Evolutionary conservation across 2,113 vertebrate species (phyloP).

Genomic region (Ctenodactylus gundi): DNA sequence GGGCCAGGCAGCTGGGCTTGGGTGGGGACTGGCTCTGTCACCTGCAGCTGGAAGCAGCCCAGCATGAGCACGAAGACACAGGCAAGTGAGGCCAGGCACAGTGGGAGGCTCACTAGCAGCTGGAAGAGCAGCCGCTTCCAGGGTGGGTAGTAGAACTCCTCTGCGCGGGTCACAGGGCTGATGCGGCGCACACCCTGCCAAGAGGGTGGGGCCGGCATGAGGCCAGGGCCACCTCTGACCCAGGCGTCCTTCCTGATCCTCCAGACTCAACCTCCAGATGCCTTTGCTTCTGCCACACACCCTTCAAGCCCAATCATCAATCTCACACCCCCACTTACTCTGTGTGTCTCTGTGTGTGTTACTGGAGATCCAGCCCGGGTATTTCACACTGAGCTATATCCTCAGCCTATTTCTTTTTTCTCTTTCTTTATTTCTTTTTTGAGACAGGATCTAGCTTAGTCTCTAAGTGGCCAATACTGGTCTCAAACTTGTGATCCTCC

Average conservation of each 20-base stretch:
- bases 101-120: conserved; percentile 94
- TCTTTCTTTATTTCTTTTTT: too few species aligned
- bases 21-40: conserved; percentile 74
- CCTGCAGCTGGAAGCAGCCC: conserved; percentile 98
- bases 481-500: too few species aligned
- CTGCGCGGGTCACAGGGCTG: conserved; percentile 93
- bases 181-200: conserved; percentile 91
- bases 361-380: too few species aligned
- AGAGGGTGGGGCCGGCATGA: rapidly evolving
- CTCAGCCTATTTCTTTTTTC: too few species aligned
- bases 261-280: too few species aligned
- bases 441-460: too few species aligned
- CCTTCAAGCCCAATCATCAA: background rate
- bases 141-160: conserved; percentile 96
- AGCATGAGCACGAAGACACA: conserved; percentile 97
- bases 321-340: too few species aligned
- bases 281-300: too few species aligned
- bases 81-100: conserved; percentile 94
- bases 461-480: too few species aligned
- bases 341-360: too few species aligned
- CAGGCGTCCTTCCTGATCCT: background rate
- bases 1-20: background rate
- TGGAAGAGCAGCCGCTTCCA: conserved; percentile 96
- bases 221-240: background rate
- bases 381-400: too few species aligned